Evolutionary conservation across 2,113 vertebrate genomes (phyloP).

Genomic region (Ptyas mucosa): DNA sequence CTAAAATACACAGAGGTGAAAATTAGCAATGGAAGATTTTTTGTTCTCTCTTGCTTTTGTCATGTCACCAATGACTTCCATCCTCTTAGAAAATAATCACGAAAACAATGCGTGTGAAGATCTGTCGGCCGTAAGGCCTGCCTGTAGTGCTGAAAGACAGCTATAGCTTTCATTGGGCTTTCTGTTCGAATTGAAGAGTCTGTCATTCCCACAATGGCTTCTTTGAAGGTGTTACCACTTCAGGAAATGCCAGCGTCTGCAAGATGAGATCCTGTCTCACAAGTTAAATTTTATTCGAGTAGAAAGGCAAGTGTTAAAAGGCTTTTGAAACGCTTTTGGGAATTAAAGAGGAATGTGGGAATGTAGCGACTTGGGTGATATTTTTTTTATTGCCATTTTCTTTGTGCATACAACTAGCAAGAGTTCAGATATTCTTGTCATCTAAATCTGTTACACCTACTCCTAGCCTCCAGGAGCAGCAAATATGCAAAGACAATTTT

Average conservation of each 20-base stretch:
- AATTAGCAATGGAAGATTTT: neutral
- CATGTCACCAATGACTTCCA: neutral
- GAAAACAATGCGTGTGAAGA: neutral
- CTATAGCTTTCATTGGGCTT: neutral
- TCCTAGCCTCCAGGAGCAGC: neutral
- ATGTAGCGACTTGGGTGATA: neutral
- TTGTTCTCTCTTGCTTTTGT: neutral
- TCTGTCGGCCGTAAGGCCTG: neutral
- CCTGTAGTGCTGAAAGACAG: neutral
- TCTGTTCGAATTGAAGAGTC: conserved; percentile 9
- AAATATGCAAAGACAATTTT: neutral
- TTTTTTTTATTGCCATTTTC: neutral
- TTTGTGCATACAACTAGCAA: neutral
- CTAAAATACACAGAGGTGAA: conserved; percentile 12
- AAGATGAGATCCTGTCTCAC: neutral
- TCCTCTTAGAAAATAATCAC: neutral
- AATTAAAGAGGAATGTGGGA: neutral
- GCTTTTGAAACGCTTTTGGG: neutral
- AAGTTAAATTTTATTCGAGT: neutral
- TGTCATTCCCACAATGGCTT: neutral
- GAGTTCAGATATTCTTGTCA: neutral
- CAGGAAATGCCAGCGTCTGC: neutral
- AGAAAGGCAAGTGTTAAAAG: neutral
- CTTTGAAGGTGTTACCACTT: neutral
- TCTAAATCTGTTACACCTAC: neutral